A percentile compares a stretch with the other conserved stretches of the same genome.
Conservation (phyloP, 2,888 invertebrate genomes). For the Neria commutata region DNA sequence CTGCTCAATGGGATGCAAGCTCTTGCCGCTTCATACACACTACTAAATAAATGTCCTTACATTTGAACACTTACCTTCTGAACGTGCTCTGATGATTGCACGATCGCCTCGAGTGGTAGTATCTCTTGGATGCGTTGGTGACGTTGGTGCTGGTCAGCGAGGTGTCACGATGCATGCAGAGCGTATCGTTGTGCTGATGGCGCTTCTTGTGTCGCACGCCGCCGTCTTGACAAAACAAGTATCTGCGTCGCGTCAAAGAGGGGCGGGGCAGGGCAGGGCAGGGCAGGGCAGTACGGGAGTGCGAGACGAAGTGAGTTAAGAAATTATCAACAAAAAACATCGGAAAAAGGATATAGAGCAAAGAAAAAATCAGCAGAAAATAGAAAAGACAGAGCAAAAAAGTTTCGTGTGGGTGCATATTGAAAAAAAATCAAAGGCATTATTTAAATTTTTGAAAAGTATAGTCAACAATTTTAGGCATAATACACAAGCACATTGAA, state of each 20-base stretch:
- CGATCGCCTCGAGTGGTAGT: constrained; percentile 57
- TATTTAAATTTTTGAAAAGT: background rate
- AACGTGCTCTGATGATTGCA: constrained; percentile 58
- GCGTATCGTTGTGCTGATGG: constrained; percentile 49
- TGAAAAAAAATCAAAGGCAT: background rate
- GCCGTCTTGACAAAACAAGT: constrained; percentile 55
- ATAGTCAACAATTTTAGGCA: background rate
- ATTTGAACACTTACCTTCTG: constrained; percentile 57
- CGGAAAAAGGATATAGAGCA: background rate
- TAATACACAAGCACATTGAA: background rate
- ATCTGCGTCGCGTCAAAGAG: constrained; percentile 41
- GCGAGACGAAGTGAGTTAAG: background rate
- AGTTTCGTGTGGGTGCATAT: background rate
- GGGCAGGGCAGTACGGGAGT: background rate
- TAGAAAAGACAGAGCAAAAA: background rate
- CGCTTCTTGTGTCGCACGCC: constrained; percentile 52
- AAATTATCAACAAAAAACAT: background rate
- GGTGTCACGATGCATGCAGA: constrained; percentile 58
- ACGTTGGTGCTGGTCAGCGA: constrained; percentile 61
- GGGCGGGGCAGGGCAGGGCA: background rate
- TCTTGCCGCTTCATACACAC: too few relatives aligned
- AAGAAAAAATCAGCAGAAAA: background rate
- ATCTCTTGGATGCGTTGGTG: constrained; percentile 59
- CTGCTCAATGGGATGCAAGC: too few relatives aligned
- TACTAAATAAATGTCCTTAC: too few relatives aligned